Conservation (phyloP, 2,888 invertebrate species). For the Drosophila mettleri region DNA sequence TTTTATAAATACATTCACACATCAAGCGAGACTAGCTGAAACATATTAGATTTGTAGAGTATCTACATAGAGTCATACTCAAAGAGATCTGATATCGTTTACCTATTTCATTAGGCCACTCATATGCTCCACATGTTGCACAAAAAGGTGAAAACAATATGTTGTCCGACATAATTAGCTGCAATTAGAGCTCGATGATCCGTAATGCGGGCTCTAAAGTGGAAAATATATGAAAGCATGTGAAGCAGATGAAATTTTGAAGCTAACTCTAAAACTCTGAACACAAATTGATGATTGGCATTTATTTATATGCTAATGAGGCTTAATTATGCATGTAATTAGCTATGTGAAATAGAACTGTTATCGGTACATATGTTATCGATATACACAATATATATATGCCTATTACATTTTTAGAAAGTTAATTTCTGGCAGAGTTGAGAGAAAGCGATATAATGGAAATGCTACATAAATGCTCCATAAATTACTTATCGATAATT, state of each 20-base stretch:
- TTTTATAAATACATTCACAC: too few relatives aligned
- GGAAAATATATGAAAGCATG: background rate
- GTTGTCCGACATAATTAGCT: conserved; percentile 45
- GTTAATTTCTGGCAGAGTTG: background rate
- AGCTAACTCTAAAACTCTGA: background rate
- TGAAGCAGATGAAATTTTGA: background rate
- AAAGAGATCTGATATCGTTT: background rate
- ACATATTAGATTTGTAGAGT: background rate
- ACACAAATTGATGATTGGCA: background rate
- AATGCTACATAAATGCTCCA: background rate
- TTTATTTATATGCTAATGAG: background rate
- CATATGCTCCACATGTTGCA: background rate
- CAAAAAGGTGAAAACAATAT: conserved; percentile 15
- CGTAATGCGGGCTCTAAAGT: conserved; percentile 5
- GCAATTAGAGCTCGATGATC: conserved; percentile 47
- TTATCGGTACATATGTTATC: background rate
- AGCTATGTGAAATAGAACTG: background rate
- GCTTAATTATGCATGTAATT: background rate
- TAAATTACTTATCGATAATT: background rate
- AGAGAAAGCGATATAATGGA: background rate
- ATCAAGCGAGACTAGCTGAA: background rate
- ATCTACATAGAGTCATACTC: background rate
- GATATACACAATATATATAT: background rate
- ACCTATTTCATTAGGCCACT: background rate
- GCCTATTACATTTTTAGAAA: too few relatives aligned